Conservation (phyloP, 2,797 vertebrate species). For the Betta splendens region DNA sequence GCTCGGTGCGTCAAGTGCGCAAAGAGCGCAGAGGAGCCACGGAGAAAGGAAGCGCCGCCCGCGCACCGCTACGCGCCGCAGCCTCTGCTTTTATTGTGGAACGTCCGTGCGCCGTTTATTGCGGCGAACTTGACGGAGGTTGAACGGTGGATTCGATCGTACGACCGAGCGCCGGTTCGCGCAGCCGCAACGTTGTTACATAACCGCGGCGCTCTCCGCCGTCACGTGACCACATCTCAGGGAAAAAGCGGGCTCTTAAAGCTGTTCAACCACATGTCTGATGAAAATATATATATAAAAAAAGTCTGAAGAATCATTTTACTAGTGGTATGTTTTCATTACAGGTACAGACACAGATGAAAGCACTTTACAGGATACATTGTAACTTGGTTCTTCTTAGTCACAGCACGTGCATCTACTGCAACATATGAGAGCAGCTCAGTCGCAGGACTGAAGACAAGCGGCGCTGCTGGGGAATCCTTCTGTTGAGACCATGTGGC, state of each 20-base stretch:
- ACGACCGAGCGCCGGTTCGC: slow-evolving; percentile 52
- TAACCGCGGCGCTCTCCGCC: slow-evolving; percentile 55
- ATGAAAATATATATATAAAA: neutral
- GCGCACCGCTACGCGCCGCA: rapidly evolving
- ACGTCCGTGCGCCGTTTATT: rapidly evolving
- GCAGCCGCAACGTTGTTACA: slow-evolving; percentile 65
- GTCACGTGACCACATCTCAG: slow-evolving; percentile 67
- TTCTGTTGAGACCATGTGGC: slow-evolving; percentile 22
- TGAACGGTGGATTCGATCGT: slow-evolving; percentile 38
- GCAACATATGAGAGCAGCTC: neutral
- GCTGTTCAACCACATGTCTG: neutral
- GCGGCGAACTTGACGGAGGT: neutral
- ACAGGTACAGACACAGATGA: too few relatives aligned
- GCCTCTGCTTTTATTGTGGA: slow-evolving; percentile 55
- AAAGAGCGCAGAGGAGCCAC: rapidly evolving
- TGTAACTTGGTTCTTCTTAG: too few relatives aligned
- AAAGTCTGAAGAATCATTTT: too few relatives aligned
- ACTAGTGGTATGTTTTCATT: too few relatives aligned
- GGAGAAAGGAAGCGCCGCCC: neutral
- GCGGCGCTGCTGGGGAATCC: slow-evolving; percentile 26
- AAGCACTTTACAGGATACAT: too few relatives aligned
- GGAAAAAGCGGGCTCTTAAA: neutral
- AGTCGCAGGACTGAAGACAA: neutral
- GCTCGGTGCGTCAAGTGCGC: slow-evolving; percentile 48
- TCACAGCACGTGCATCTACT: too few relatives aligned